Base-by-base conservation (phyloP, 2,113 vertebrate species). In the Oryzias melastigma region DNA sequence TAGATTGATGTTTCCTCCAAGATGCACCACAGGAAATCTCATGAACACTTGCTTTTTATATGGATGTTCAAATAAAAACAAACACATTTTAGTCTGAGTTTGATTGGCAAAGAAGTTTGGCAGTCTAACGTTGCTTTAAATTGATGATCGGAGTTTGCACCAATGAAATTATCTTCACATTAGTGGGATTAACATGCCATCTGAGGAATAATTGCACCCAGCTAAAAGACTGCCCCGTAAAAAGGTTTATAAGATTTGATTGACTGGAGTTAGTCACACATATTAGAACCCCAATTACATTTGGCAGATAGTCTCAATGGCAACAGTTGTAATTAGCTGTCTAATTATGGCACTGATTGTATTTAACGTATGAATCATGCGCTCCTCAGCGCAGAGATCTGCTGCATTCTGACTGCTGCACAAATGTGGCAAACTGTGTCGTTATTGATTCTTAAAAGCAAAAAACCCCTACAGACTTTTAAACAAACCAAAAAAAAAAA, bases 401-500 rank as follows among this genome's bases (percentile, higher is more conserved):
- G 41, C 52, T 44, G 40, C 41, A 61, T 66, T 54, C 51, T 52
- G 47, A 52, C 42, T 52, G 41, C 52, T 58, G 65, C 71, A 58
- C 57, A 61, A 75, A 77, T 27, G 35, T 35, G 52, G 52, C 42
- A 61, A 68, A 69, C 35, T 72, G 51, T 46, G 46, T 62, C 78
- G 27, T 49, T 73, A 86, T 83, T 65, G 80, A 86, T 87, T 85
- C 56, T 22, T 75, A 67, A 82, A 52, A 50, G 58, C 48, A n/a
- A 29, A 58, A 58, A 65, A 68, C 52, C 48, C 49, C 29, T 35
- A 22, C 24, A 40, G 48, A 83, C 63, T 82, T 80, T 80, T 58
- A 59, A 68, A 60, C 43, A 14, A 55, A 67, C 42, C 44, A 35
- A 59, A 68, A 60, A 41, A 80, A 63, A 64, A 81, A 63, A 79